Percentiles rank a stretch among this genome's conserved stretches.
These are phyloP conservation scores for Drosophila anomelani DNA, from an alignment of 2,888 invertebrate genomes.

Conservation along the genomic window DNA sequence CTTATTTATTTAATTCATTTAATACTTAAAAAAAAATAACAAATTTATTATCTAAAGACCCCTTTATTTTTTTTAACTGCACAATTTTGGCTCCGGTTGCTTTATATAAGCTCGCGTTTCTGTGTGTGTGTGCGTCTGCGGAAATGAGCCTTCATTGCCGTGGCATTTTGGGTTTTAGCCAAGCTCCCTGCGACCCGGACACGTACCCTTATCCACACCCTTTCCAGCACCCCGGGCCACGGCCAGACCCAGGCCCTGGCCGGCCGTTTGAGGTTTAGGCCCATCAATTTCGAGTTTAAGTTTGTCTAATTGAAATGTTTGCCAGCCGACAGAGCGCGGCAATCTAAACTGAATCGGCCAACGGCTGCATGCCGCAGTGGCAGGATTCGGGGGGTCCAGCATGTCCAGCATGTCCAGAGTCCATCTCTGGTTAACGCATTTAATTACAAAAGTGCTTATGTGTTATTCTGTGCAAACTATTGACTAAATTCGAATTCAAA, in stretches of 20 bases:
- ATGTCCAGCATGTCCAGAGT: constrained; percentile 4
- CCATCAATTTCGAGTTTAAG: constrained; percentile 66
- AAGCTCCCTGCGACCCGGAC: constrained; percentile 1
- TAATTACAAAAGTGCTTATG: constrained; percentile 80
- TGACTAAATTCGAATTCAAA: constrained; percentile 37
- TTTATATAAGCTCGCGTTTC: constrained; percentile 18
- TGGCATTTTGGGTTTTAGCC: constrained; percentile 60
- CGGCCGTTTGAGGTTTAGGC: constrained; percentile 44
- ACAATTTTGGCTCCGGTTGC: constrained; percentile 16
- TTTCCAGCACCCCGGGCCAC: too few species aligned
- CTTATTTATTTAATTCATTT: too few species aligned
- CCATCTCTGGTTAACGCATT: constrained; percentile 62
- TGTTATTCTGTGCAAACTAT: constrained; percentile 62
- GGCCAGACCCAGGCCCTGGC: background rate
- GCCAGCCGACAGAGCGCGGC: constrained; percentile 28
- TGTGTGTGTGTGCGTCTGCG: constrained; percentile 49
- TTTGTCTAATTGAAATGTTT: constrained; percentile 80
- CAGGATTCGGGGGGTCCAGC: background rate
- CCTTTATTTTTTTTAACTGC: background rate
- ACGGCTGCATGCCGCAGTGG: constrained; percentile 4
- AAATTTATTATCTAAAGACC: too few species aligned
- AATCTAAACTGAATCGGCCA: constrained; percentile 24
- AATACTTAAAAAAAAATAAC: too few species aligned
- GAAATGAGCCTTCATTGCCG: constrained; percentile 71
- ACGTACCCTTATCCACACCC: constrained; percentile 3